Evolutionary conservation across 23 tunicate genomes (phyloP), one percentile per base, ranked within the genome.

Genomic region (Diplosoma virens): DNA sequence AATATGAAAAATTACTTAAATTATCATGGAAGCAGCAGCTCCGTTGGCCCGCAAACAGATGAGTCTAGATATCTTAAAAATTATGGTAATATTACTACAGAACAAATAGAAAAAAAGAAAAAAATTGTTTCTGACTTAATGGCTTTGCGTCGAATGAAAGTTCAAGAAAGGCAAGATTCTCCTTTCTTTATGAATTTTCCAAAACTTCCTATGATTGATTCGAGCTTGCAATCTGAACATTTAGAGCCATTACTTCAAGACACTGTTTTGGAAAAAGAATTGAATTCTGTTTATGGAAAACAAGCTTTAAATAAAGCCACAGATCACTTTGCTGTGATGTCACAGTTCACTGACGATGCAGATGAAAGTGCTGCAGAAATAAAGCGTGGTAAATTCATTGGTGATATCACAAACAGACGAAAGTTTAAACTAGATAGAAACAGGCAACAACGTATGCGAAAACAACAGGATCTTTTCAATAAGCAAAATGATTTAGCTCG

Each of bases 61-160:
- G n/a, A n/a, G n/a, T n/a, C n/a, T n/a, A n/a, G n/a, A n/a, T n/a
- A n/a, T n/a, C n/a, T n/a, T n/a, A n/a, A n/a, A n/a, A n/a, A n/a
- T n/a, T n/a, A n/a, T n/a, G n/a, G n/a, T n/a, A n/a, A n/a, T 41
- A 9, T 14, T 41, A 61, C 6, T 29, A 26, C 84, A n/a, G 87
- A 87, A 29, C 83, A 59, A 4, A 76, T 87, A 47, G 60, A 76
- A 67, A 63, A 71, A 26, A 87, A 87, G 71, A 87, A 87, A 65
- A 81, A 73, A 37, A 30, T 81, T 25, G 87, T 87, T 4, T 45
- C 74, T 59, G 95, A 87, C 33, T 69, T 87, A 25, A 79, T 87
- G 80, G 95, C 95, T n/a, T 70, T 87, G 7, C 83, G 95, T 0
- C 73, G 87, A 46, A 81, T 81, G 86, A 87, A 81, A 45, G 37